Conservation (phyloP, 1,140 invertebrate species). For the Bombus cullumanus region DNA sequence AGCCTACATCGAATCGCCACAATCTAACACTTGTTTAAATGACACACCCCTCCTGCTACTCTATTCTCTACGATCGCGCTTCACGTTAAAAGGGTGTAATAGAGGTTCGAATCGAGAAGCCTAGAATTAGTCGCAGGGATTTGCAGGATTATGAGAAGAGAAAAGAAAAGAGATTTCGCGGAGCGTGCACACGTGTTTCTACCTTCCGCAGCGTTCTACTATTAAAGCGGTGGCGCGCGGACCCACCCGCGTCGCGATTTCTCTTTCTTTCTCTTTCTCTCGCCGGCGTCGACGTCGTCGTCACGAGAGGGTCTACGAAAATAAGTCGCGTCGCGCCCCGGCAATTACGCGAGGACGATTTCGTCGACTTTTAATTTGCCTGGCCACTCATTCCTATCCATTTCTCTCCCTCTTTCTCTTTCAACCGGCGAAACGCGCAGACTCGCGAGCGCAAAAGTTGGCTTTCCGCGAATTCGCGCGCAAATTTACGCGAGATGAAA, state of each 20-base stretch:
- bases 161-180: background rate
- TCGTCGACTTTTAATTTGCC: slow-evolving; percentile 68
- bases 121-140: slow-evolving; percentile 10
- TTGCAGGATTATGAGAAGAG: background rate
- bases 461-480: slow-evolving; percentile 60
- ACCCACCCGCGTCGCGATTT: slow-evolving; percentile 50
- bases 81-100: background rate
- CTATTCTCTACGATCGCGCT: background rate
- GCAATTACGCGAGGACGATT: slow-evolving; percentile 67
- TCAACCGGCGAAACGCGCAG: background rate
- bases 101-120: background rate
- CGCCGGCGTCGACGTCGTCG: slow-evolving; percentile 47
- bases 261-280: background rate
- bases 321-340: slow-evolving; percentile 61
- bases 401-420: background rate
- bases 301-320: slow-evolving; percentile 57
- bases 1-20: too few relatives aligned
- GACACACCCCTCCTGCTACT: background rate
- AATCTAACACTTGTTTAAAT: too few relatives aligned
- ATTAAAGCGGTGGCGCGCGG: slow-evolving; percentile 29
- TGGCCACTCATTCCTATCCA: slow-evolving; percentile 24
- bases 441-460: slow-evolving; percentile 1
- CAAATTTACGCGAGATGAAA: slow-evolving; percentile 64
- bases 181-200: slow-evolving; percentile 37
- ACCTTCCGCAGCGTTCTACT: slow-evolving; percentile 33